phyloP scores from a whole-genome alignment of 92 coral and sea anemone species.

The Porites lobata region DNA sequence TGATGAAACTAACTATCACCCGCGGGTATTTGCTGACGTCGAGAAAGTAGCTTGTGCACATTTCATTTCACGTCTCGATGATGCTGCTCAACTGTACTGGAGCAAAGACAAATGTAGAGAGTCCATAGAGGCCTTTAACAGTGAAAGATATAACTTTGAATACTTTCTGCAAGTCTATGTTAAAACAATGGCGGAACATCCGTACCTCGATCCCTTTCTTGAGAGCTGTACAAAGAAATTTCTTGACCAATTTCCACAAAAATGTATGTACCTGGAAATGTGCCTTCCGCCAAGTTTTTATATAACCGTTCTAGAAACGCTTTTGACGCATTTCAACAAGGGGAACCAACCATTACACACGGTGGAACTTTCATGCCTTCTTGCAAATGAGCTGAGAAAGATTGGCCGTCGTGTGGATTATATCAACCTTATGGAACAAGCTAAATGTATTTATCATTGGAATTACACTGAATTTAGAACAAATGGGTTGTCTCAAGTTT shows the following conservation, averaged over 20 bases:
- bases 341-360: slow-evolving; percentile 9
- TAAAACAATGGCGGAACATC: not conserved
- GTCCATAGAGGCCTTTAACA: slow-evolving; percentile 33
- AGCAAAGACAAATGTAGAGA: slow-evolving; percentile 48
- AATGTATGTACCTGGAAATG: slow-evolving; percentile 47
- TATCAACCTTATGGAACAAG: slow-evolving; percentile 1
- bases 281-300: slow-evolving; percentile 47
- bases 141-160: slow-evolving; percentile 50
- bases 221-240: not conserved
- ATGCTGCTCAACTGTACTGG: slow-evolving; percentile 31
- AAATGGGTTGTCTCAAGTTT: slow-evolving; percentile 15
- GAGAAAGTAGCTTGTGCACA: slow-evolving; percentile 23
- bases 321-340: not conserved
- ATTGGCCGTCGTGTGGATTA: slow-evolving; percentile 10
- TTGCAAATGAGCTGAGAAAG: slow-evolving; percentile 49
- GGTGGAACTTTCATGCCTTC: slow-evolving; percentile 44
- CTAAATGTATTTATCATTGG: not conserved
- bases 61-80: slow-evolving; percentile 17
- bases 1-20: not conserved
- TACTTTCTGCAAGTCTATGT: slow-evolving; percentile 19
- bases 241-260: slow-evolving; percentile 24
- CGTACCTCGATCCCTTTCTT: not conserved
- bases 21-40: not conserved
- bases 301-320: not conserved
- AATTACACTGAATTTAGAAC: slow-evolving; percentile 7